Evolutionary conservation across 2,113 vertebrate species (phyloP).

Genomic region (Coptodon bakossiorum): DNA sequence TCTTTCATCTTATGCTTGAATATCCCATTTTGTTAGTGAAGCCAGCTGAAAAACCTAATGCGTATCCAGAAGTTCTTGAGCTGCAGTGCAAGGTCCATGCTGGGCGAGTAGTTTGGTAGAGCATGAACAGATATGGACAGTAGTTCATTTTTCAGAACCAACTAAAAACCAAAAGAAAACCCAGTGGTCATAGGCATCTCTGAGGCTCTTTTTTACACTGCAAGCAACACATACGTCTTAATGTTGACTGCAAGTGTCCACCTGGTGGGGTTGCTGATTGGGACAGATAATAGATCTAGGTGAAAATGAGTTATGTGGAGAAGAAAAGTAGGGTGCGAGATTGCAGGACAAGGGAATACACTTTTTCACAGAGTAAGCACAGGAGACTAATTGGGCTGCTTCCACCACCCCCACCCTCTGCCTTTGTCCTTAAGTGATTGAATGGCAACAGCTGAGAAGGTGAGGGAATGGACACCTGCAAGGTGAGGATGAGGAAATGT

Average conservation of each 20-base stretch:
- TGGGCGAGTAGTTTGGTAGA: neutral
- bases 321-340: neutral
- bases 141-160: neutral
- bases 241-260: neutral
- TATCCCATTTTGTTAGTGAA: constrained; percentile 36
- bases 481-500: constrained; percentile 19
- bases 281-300: neutral
- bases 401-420: constrained; percentile 26
- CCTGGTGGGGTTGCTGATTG: neutral
- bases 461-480: constrained; percentile 55
- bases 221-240: neutral
- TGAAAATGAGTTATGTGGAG: neutral
- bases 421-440: constrained; percentile 40
- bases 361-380: constrained; percentile 18
- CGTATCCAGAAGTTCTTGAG: neutral
- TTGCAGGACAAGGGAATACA: constrained; percentile 1
- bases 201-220: neutral
- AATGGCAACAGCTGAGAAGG: constrained; percentile 61
- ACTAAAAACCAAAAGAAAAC: neutral
- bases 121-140: neutral
- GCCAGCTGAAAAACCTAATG: neutral
- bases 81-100: neutral
- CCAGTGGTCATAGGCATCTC: neutral
- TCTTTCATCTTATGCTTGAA: constrained; percentile 41
- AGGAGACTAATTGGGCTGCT: constrained; percentile 26